Base-by-base conservation (phyloP, 2,113 vertebrate species). In the Mustelus asterias region DNA sequence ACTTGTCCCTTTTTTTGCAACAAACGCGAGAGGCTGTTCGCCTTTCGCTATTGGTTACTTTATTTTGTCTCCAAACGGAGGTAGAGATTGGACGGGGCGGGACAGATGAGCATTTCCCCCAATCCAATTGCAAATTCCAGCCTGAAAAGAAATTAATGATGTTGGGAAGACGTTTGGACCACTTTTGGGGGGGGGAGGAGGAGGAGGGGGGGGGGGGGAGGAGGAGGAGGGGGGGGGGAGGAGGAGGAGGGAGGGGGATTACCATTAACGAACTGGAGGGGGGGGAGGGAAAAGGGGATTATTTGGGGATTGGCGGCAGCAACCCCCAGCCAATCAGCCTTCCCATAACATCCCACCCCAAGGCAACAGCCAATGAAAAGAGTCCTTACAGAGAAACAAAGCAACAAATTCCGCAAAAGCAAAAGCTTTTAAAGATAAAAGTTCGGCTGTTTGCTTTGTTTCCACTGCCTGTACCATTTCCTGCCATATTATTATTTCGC, bases 401-500 rank as follows among this genome's bases (percentile, higher is more conserved):
- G 88, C 88, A 93, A 93, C 60, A 93, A 93, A 93, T 93, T 65
- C 89, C 20, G 60, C 89, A 93, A 93, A 54, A 92, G 89, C 70
- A 3, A 65, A 22, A 83, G 33, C 16, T 18, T 67, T 93, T 65
- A 65, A 65, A 65, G 22, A 29, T 20, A 44, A 24, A 54, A n/a
- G 33, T 37, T 65, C 24, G 0, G 5, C 60, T 63, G 0, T 60
- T 18, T 2, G 13, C 11, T n/a, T 63, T 63, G 60, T 63, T 76
- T 76, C 63, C 2, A 1, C 37, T 63, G 33, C 29, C 58, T 14
- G n/a, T 1, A 16, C 89, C n/a, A 16, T n/a, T 63, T n/a, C 69
- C 18, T 70, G 69, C 5, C 16, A 70, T 0, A 14, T n/a, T 29
- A 0, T 80, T 37, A 41, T 20, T 41, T 63, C 20, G 11, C 86